Evolutionary conservation across 2,888 invertebrate genomes (phyloP).

Genomic region (Caenorhabditis angaria): DNA sequence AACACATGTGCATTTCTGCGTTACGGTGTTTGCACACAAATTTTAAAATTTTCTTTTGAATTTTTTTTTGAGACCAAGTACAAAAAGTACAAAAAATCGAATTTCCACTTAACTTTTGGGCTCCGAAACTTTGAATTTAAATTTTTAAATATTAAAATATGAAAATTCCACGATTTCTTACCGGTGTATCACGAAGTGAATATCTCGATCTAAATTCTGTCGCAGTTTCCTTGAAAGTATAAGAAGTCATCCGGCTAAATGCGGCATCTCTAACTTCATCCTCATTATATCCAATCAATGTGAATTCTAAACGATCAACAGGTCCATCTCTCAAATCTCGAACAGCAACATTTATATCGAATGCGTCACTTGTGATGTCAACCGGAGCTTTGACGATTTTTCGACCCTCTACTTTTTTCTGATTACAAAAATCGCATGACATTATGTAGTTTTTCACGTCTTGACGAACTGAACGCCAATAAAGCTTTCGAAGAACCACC

Average conservation of each 20-base stretch:
- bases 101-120: no score
- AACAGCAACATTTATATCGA: conserved; percentile 45
- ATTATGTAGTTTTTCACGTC: conserved; percentile 53
- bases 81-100: no score
- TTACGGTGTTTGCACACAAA: no score
- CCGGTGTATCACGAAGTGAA: conserved; percentile 13
- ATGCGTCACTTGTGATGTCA: conserved; percentile 53
- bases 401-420: conserved; percentile 55
- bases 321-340: conserved; percentile 8
- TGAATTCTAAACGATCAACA: conserved; percentile 33
- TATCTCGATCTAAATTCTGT: conserved; percentile 26
- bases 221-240: conserved; percentile 58
- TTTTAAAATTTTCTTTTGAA: no score
- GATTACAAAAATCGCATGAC: conserved; percentile 52
- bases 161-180: background rate
- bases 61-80: no score
- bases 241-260: conserved; percentile 51
- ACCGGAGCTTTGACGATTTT: conserved; percentile 60
- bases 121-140: background rate
- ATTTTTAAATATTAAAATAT: background rate
- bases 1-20: no score
- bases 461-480: conserved; percentile 58
- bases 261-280: conserved; percentile 51
- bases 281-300: conserved; percentile 49
- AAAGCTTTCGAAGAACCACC: conserved; percentile 51